Base-by-base conservation (phyloP, 2,113 vertebrate species). In the Beaufortia kweichowensis region DNA sequence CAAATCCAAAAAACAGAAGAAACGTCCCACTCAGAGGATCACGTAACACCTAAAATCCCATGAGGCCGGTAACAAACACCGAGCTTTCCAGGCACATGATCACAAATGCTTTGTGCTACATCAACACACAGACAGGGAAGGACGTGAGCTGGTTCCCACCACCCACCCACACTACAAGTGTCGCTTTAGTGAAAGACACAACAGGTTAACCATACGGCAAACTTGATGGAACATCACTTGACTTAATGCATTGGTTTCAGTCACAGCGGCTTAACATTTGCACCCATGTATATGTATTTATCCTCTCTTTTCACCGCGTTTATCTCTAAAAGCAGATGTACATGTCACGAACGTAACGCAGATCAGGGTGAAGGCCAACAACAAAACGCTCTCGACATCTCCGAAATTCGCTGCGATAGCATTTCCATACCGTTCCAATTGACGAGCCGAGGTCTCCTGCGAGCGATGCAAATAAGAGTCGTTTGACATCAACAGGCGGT, bases 241-340 rank as follows among this genome's bases (percentile, higher is more conserved):
- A 63, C 59, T 68, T n/a, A 14, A 53, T 62, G 55, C 55, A 55
- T 60, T 66, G 21, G 55, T 78, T 72, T 11, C 65, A 35, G 43
- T 68, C 69, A 39, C 56, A 78, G 56, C 29, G 39, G 31, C 33
- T 43, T 43, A 29, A 10, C 39, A 0, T 31, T 57, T 67, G 59
- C 24, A 33, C 21, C 12, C 26, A 17, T 63, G 59, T 64, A 65
- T 65, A 65, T 72, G 28, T 65, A 72, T 43, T n/a, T 56, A 55
- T 70, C 61, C 50, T 33, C 61, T 56, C 61, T 46, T 63, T 73
- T 79, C 24, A 63, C 26, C 17, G 41, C 33, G 19, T 53, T 79
- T 79, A 79, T 79, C 77, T 79, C 48, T 24, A 63, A 33, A 6
- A 77, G 75, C 67, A 81, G 68, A 71, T 67, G 69, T 39, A 63